Conservation (phyloP, 2,113 vertebrate species). For the Trematocara unimaculatum region DNA sequence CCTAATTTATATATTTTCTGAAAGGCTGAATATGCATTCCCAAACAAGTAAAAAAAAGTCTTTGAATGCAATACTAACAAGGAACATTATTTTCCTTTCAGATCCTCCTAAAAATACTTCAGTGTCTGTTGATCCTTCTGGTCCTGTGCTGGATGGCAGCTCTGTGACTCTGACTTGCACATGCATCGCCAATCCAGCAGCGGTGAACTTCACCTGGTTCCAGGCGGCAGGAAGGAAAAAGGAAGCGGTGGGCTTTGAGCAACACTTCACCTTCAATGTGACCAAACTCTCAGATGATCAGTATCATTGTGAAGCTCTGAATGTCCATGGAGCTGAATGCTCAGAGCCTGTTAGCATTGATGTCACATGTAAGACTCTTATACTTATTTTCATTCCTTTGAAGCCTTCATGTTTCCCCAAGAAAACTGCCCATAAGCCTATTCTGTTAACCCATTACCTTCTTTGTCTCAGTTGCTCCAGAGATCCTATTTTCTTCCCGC, state of each 20-base stretch:
- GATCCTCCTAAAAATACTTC: conserved; percentile 62
- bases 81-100: background rate
- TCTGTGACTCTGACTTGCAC: conserved; percentile 60
- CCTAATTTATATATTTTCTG: background rate
- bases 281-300: conserved; percentile 50
- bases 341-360: conserved; percentile 1
- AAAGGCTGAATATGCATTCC: background rate
- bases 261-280: conserved; percentile 36
- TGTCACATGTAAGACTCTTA: conserved; percentile 46
- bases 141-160: conserved; percentile 36
- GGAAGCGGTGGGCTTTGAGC: conserved; percentile 11
- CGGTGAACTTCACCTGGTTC: conserved; percentile 65
- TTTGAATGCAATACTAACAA: background rate
- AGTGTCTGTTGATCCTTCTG: conserved; percentile 22
- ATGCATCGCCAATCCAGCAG: conserved; percentile 49
- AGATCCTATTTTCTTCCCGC: conserved; percentile 50
- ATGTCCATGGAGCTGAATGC: conserved; percentile 33
- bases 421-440: accelerated
- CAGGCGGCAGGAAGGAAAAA: conserved; percentile 17
- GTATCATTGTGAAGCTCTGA: conserved; percentile 49
- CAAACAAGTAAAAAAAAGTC: background rate
- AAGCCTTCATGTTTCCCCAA: background rate
- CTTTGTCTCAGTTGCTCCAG: conserved; percentile 41
- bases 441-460: background rate
- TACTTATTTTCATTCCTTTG: background rate